Conservation (phyloP, 2,113 vertebrate genomes). For the Psittacula cyanocephala region DNA sequence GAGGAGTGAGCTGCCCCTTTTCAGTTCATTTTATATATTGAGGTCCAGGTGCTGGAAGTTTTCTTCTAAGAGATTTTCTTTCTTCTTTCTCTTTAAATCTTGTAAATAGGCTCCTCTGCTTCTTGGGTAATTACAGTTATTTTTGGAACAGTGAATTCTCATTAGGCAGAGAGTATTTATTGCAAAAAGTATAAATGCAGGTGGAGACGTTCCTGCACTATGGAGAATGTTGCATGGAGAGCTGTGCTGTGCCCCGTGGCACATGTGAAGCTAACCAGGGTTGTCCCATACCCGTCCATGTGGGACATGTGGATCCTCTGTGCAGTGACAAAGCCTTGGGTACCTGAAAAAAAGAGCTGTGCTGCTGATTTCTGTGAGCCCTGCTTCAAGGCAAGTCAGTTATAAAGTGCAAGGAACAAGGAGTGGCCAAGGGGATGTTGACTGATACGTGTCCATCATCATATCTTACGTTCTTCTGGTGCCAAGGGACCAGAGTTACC, state of each 20-base stretch:
- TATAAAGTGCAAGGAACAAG: background rate
- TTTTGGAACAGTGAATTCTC: conserved; percentile 53
- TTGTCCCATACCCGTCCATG: background rate
- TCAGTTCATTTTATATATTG: background rate
- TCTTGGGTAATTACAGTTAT: conserved; percentile 59
- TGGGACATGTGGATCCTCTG: background rate
- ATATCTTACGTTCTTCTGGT: background rate
- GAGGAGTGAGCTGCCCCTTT: background rate
- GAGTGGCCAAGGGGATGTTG: background rate
- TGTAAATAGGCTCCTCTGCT: conserved; percentile 51
- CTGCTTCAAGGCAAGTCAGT: background rate
- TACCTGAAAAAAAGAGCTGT: background rate
- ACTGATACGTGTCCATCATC: background rate
- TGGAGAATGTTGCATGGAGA: accelerated
- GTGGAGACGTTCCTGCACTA: background rate
- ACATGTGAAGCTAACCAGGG: background rate
- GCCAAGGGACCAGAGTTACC: background rate
- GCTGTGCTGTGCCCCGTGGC: background rate
- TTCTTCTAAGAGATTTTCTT: background rate
- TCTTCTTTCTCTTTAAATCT: conserved; percentile 53
- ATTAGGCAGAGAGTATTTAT: conserved; percentile 41
- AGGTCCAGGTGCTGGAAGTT: background rate
- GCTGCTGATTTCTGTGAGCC: background rate
- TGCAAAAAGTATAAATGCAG: background rate
- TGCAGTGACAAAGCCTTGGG: background rate